Conservation (phyloP, 1,140 invertebrate species). For the Macrobrachium nipponense region DNA sequence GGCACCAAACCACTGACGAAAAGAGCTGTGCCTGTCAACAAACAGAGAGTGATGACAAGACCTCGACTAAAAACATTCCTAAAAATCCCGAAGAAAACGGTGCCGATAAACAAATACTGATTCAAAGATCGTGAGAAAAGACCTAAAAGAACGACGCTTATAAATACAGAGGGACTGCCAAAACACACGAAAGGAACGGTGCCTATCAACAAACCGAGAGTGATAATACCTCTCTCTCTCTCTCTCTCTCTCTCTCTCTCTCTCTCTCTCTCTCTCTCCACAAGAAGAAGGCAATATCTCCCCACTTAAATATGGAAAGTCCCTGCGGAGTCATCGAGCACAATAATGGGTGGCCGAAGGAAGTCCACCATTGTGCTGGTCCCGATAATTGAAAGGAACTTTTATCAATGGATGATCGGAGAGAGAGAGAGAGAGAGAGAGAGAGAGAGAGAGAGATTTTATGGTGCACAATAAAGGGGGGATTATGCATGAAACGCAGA, state of each 20-base stretch:
- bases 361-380: not conserved
- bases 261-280: conserved; percentile 15
- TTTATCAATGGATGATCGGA: not conserved
- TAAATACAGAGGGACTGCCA: not conserved
- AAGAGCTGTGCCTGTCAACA: too few relatives aligned
- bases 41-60: too few relatives aligned
- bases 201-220: not conserved
- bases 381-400: too few relatives aligned
- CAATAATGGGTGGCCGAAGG: not conserved
- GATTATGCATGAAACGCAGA: not conserved
- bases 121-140: too few relatives aligned
- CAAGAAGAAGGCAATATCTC: not conserved
- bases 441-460: not conserved
- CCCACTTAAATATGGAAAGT: not conserved
- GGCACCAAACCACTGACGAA: too few relatives aligned
- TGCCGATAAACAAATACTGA: too few relatives aligned
- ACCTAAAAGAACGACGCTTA: too few relatives aligned
- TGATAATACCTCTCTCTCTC: not conserved
- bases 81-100: too few relatives aligned
- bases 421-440: not conserved
- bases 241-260: conserved; percentile 15
- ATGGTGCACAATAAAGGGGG: not conserved
- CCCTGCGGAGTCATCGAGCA: not conserved
- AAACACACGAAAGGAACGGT: not conserved
- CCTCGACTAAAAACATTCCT: too few relatives aligned